Conservation (phyloP, 30 jellyfish, hydroid and myxozoan genomes). For the Aurelia aurita region DNA sequence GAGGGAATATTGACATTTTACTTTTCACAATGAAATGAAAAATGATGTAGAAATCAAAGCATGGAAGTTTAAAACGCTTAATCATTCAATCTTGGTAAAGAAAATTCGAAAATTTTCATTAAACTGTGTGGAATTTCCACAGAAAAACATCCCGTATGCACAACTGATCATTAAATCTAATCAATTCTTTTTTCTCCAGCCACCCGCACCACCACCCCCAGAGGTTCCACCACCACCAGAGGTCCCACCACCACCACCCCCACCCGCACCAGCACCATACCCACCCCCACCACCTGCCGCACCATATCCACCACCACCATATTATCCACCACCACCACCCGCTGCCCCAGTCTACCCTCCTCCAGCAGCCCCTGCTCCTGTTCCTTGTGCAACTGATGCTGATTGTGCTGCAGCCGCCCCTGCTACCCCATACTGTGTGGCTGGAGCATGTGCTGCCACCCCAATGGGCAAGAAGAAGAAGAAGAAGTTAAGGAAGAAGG, state of each 20-base stretch:
- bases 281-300: conserved; percentile 60
- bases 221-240: conserved; percentile 36
- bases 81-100: too few species aligned
- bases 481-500: conserved; percentile 61
- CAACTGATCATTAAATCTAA: not conserved
- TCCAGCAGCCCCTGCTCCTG: conserved; percentile 68
- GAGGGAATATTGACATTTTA: too few species aligned
- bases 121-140: too few species aligned
- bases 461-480: conserved; percentile 50
- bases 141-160: too few species aligned
- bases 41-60: too few species aligned
- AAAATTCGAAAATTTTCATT: too few species aligned
- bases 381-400: conserved; percentile 28
- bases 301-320: conserved; percentile 21
- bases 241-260: conserved; percentile 15
- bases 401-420: conserved; percentile 43
- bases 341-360: conserved; percentile 31
- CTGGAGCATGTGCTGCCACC: conserved; percentile 34
- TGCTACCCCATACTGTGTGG: conserved; percentile 27
- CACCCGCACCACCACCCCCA: conserved; percentile 62
- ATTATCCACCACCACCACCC: conserved; percentile 42
- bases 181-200: conserved; percentile 2
- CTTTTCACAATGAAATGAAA: too few species aligned
- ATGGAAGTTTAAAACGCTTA: too few species aligned
- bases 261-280: conserved; percentile 25